Evolutionary conservation across 2,888 invertebrate genomes (phyloP).

Genomic region (Plagodis dolabraria): DNA sequence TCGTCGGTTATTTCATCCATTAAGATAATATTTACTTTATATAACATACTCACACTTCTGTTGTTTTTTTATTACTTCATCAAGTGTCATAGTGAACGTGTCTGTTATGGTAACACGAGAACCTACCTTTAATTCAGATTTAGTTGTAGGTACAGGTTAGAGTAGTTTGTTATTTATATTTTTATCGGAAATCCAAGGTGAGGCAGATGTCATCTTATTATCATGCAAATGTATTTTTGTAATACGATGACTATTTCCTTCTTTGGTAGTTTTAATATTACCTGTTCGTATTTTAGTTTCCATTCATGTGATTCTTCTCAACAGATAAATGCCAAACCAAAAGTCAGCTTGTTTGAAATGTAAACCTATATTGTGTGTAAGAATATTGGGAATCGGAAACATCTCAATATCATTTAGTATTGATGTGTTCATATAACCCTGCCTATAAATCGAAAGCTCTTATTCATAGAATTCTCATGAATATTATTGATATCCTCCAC

Average conservation of each 20-base stretch:
- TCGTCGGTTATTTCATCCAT: slow-evolving; percentile 2
- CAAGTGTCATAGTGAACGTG: slow-evolving; percentile 9
- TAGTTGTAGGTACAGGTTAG: slow-evolving; percentile 3
- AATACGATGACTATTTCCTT: slow-evolving; percentile 46
- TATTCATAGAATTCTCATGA: background rate
- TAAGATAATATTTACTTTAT: slow-evolving; percentile 3
- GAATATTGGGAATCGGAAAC: slow-evolving; percentile 40
- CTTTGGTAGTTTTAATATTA: slow-evolving; percentile 33
- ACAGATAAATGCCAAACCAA: no score
- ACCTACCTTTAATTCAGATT: background rate
- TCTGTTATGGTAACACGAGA: no score
- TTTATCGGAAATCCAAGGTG: slow-evolving; percentile 42
- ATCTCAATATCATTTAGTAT: slow-evolving; percentile 36
- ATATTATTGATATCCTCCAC: slow-evolving; percentile 7
- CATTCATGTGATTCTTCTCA: background rate
- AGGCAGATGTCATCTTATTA: slow-evolving; percentile 45
- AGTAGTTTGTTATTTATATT: slow-evolving; percentile 31
- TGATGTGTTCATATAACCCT: slow-evolving; percentile 31
- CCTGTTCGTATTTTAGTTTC: slow-evolving; percentile 11
- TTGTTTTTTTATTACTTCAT: slow-evolving; percentile 8
- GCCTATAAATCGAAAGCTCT: slow-evolving; percentile 27
- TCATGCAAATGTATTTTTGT: slow-evolving; percentile 44
- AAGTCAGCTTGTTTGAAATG: no score
- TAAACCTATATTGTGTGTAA: no score
- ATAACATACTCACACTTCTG: background rate